Percentiles rank a stretch among this genome's conserved stretches.
These are phyloP conservation scores for Drosophila oshimai DNA, from an alignment of 1,140 invertebrate genomes.

Conservation along the genomic window DNA sequence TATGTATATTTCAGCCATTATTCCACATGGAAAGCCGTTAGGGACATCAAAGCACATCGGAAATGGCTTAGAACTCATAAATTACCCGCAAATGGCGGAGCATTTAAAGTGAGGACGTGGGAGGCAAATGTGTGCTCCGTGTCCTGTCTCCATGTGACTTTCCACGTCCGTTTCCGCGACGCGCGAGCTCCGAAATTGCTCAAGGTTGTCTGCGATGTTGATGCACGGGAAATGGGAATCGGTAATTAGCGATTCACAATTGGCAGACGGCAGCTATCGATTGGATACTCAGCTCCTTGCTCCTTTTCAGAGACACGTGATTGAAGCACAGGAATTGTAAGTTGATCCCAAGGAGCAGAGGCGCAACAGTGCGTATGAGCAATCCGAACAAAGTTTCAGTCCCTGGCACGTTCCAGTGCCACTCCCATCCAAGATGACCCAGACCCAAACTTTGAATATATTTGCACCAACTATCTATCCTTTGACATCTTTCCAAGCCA, in stretches of 20 bases:
- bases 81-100: conserved; percentile 12
- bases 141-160: too few relatives aligned
- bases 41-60: conserved; percentile 22
- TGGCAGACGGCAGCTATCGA: background rate
- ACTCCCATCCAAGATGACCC: too few relatives aligned
- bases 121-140: background rate
- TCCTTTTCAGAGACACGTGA: background rate
- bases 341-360: background rate
- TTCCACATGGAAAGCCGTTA: background rate
- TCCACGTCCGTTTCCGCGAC: background rate
- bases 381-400: conserved; percentile 25
- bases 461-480: conserved; percentile 26
- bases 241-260: conserved; percentile 14
- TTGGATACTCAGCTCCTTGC: background rate
- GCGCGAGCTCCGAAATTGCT: conserved; percentile 1
- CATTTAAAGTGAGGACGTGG: conserved; percentile 2
- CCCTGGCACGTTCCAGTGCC: background rate
- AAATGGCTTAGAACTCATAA: conserved; percentile 21
- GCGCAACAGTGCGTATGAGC: conserved; percentile 38
- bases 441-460: too few relatives aligned
- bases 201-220: background rate
- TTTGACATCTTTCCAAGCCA: background rate
- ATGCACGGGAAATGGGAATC: conserved; percentile 1
- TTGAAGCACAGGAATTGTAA: background rate
- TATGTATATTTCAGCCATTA: background rate